These are phyloP conservation scores for Colletes gigas DNA, from an alignment of 1,140 invertebrate species.

Conservation along the genomic window DNA sequence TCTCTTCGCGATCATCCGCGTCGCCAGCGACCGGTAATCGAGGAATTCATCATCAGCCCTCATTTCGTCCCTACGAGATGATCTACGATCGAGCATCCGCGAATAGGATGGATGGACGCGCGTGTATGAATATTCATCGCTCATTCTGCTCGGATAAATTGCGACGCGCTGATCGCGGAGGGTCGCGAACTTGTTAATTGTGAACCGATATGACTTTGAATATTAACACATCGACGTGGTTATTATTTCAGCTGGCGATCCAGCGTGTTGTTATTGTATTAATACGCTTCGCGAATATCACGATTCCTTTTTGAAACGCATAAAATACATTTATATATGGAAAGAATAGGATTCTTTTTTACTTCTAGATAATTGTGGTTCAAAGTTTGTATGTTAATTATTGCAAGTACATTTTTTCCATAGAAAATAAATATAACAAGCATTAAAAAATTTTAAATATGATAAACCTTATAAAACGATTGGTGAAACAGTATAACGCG, in stretches of 20 bases:
- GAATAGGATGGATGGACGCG: conserved; percentile 44
- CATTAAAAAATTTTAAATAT: no score
- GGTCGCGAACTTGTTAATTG: conserved; percentile 41
- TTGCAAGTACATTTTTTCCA: background rate
- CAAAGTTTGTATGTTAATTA: no score
- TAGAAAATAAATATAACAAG: no score
- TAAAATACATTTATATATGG: no score
- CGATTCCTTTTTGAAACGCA: no score
- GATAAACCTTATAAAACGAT: no score
- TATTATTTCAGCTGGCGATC: conserved; percentile 2
- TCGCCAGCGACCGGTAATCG: conserved; percentile 50
- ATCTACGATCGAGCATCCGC: conserved; percentile 50
- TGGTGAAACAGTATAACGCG: no score
- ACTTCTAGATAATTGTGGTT: no score
- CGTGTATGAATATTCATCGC: conserved; percentile 50
- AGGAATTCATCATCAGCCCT: conserved; percentile 27
- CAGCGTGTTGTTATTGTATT: background rate
- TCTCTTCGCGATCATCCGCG: conserved; percentile 33
- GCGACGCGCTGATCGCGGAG: conserved; percentile 38
- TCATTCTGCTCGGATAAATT: conserved; percentile 53
- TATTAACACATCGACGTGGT: conserved; percentile 13
- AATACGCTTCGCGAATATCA: no score
- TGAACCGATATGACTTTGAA: conserved; percentile 25
- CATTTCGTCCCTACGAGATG: conserved; percentile 37
- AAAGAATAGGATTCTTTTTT: no score